A percentile compares a stretch with the other conserved stretches of the same genome.
Evolutionary conservation across 2,888 invertebrate genomes (phyloP).

Genomic region (Ommatoiulus sabulosus): DNA sequence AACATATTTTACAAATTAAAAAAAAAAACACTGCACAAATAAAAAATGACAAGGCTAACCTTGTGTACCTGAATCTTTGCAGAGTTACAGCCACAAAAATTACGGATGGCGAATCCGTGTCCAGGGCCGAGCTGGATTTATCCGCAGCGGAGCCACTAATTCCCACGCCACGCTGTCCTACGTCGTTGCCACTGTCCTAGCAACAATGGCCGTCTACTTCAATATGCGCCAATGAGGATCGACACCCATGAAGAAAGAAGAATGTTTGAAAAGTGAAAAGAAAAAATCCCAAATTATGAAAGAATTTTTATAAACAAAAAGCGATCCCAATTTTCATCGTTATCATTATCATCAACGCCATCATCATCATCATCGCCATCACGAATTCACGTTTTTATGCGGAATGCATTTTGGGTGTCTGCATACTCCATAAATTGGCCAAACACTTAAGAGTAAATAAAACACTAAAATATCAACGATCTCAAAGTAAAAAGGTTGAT

Average conservation of each 20-base stretch:
- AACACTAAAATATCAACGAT: too few relatives aligned
- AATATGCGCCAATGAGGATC: slow-evolving; percentile 31
- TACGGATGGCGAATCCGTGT: slow-evolving; percentile 55
- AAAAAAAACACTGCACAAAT: neutral
- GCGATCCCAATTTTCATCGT: neutral
- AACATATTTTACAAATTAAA: neutral
- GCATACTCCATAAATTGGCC: too few relatives aligned
- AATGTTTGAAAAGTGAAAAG: neutral
- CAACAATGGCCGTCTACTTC: neutral
- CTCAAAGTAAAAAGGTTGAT: too few relatives aligned
- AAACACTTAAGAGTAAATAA: too few relatives aligned
- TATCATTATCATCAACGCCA: neutral
- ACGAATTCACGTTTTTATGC: neutral
- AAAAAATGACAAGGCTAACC: neutral
- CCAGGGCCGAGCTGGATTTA: slow-evolving; percentile 56
- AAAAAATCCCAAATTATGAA: neutral
- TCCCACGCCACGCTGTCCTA: neutral
- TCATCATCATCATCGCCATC: neutral
- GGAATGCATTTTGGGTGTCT: neutral
- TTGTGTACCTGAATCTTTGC: neutral
- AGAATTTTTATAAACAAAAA: neutral
- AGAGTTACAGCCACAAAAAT: slow-evolving; percentile 59
- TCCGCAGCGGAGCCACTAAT: neutral
- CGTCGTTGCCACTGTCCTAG: neutral
- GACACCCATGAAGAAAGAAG: neutral